These are phyloP conservation scores for Microctonus hyperodae DNA, from an alignment of 2,888 invertebrate species.

Conservation along the genomic window DNA sequence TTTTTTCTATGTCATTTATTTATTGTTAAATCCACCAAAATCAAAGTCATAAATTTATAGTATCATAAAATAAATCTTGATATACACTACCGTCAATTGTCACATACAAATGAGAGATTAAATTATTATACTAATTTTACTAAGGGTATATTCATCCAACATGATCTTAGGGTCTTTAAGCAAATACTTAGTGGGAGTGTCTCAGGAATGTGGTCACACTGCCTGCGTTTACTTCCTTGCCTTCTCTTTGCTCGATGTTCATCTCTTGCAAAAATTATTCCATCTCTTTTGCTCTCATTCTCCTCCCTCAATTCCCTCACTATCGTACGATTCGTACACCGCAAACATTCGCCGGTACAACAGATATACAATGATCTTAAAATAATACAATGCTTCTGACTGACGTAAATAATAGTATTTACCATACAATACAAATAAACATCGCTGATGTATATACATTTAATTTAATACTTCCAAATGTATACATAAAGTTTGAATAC, in stretches of 20 bases:
- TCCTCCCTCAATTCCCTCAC: background rate
- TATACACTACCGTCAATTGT: background rate
- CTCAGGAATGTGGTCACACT: slow-evolving; percentile 56
- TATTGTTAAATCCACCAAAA: too few relatives aligned
- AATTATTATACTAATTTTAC: slow-evolving; percentile 8
- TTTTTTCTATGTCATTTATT: too few relatives aligned
- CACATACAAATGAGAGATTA: background rate
- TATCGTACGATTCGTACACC: background rate
- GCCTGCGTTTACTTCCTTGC: slow-evolving; percentile 47
- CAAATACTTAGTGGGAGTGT: slow-evolving; percentile 48
- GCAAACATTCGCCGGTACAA: too few relatives aligned
- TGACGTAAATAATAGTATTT: background rate
- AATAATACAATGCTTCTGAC: background rate
- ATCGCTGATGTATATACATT: too few relatives aligned
- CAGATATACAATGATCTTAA: background rate
- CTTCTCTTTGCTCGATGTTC: slow-evolving; percentile 47
- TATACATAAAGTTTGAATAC: background rate
- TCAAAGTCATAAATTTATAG: background rate
- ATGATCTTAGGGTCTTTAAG: slow-evolving; percentile 26
- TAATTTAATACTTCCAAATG: too few relatives aligned
- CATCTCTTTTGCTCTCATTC: slow-evolving; percentile 5
- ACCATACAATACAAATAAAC: background rate
- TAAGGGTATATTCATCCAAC: slow-evolving; percentile 19
- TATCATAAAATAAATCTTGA: background rate
- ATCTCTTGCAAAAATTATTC: slow-evolving; percentile 42